Conservation (phyloP, 2,797 vertebrate species). For the Anabas testudineus region DNA sequence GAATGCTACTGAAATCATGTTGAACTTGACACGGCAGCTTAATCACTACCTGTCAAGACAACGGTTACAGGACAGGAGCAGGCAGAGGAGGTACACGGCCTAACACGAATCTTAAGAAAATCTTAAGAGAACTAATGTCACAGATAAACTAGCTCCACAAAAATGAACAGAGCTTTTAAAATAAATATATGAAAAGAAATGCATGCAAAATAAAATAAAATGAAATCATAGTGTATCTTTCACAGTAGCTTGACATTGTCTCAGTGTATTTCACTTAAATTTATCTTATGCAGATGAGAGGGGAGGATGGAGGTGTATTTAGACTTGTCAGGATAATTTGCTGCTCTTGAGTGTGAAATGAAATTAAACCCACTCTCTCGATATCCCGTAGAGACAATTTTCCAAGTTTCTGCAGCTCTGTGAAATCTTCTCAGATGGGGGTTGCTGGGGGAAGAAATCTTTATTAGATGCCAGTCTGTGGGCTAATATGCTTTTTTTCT, state of each 20-base stretch:
- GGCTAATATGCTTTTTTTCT: conserved; percentile 33
- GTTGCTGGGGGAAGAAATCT: conserved; percentile 1
- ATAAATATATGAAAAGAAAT: not conserved
- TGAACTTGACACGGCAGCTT: too few species aligned
- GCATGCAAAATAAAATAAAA: not conserved
- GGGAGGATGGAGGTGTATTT: conserved; percentile 25
- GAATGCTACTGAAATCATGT: too few species aligned
- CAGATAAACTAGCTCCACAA: not conserved
- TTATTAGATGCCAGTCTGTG: conserved; percentile 35
- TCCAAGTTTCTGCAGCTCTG: conserved; percentile 39
- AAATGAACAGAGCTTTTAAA: not conserved
- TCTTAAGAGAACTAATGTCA: too few species aligned
- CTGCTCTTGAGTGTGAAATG: conserved; percentile 40
- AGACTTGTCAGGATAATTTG: conserved; percentile 40
- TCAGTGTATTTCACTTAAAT: conserved; percentile 23
- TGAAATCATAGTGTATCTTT: not conserved
- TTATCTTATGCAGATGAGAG: conserved; percentile 6
- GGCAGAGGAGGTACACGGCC: too few species aligned
- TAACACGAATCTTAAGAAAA: too few species aligned
- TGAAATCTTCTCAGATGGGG: conserved; percentile 48
- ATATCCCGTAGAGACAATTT: conserved; percentile 55
- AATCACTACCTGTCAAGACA: too few species aligned
- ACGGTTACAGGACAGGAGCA: too few species aligned
- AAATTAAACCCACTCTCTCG: conserved; percentile 39
- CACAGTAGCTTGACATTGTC: conserved; percentile 18